Evolutionary conservation across 2,113 vertebrate species (phyloP).

Genomic region (Anhinga rufa): DNA sequence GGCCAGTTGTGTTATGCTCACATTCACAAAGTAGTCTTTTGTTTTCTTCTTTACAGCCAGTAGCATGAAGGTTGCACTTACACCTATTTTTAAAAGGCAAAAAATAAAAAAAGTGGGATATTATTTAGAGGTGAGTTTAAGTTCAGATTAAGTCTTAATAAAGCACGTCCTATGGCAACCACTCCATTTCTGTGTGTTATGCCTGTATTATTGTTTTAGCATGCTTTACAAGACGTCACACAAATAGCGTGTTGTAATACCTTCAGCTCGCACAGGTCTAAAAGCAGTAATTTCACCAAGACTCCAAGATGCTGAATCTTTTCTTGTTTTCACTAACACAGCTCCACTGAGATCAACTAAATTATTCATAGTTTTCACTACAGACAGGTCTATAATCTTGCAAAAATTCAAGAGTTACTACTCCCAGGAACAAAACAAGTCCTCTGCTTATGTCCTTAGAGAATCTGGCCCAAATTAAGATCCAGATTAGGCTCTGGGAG

Average conservation of each 20-base stretch:
- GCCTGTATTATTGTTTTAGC: not conserved
- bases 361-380: not conserved
- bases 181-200: not conserved
- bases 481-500: not conserved
- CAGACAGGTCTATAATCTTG: not conserved
- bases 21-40: slow-evolving; percentile 95
- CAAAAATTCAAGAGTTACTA: not conserved
- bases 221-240: not conserved
- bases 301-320: not conserved
- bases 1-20: slow-evolving; percentile 98
- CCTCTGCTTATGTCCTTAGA: not conserved
- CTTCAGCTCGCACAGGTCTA: not conserved
- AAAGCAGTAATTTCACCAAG: not conserved
- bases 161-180: not conserved
- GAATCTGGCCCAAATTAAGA: not conserved
- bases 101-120: slow-evolving; percentile 50
- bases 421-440: not conserved
- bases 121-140: slow-evolving; percentile 13
- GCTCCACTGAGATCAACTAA: not conserved
- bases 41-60: slow-evolving; percentile 93
- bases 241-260: not conserved
- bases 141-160: not conserved
- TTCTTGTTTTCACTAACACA: not conserved
- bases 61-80: slow-evolving; percentile 99
- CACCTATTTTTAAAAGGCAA: slow-evolving; percentile 77